phyloP scores from a whole-genome alignment of 1,140 invertebrate genomes.

The Brachionus paranguensis region DNA sequence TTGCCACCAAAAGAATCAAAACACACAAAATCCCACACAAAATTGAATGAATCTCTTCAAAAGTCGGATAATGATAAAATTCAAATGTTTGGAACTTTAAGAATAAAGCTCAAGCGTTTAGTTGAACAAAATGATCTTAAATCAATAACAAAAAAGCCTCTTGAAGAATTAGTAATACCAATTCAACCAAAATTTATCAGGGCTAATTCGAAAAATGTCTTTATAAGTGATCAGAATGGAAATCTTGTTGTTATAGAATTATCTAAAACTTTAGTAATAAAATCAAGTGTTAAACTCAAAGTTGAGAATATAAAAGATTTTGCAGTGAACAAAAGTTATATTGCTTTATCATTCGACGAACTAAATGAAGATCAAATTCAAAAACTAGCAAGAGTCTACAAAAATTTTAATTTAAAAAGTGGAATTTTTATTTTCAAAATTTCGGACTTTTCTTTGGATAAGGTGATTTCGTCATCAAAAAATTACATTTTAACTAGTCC shows the following conservation, averaged over 20 bases:
- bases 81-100: constrained; percentile 31
- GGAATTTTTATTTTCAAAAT: constrained; percentile 26
- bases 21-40: not conserved
- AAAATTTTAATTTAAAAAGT: not conserved
- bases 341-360: not conserved
- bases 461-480: not conserved
- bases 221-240: not conserved
- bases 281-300: not conserved
- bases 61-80: not conserved
- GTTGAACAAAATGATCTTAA: constrained; percentile 5
- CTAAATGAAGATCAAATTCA: constrained; percentile 9
- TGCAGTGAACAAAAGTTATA: not conserved
- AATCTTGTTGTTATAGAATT: not conserved
- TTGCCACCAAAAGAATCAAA: not conserved
- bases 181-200: not conserved
- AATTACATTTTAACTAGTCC: not conserved
- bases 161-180: not conserved
- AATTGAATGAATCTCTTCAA: not conserved
- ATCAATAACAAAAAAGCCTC: not conserved
- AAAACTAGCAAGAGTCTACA: not conserved
- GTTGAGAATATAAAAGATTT: not conserved
- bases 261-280: not conserved
- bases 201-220: not conserved
- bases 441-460: not conserved
- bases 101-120: constrained; percentile 20